phyloP scores from a whole-genome alignment of 2,797 vertebrate species.

The Pristis pectinata region DNA sequence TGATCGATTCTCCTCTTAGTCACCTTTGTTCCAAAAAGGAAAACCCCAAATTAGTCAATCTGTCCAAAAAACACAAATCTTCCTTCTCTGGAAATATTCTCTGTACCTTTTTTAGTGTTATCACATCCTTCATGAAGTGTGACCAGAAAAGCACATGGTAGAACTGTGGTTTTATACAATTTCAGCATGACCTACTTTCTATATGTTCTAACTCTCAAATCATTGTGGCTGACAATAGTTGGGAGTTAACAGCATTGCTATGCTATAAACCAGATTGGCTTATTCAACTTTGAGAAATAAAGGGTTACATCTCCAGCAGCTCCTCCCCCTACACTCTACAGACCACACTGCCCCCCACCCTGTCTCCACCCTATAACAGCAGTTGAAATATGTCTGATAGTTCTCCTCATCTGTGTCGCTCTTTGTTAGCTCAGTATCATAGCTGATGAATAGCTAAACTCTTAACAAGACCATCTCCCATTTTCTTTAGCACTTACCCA shows the following conservation, averaged over 20 bases:
- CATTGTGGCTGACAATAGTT: background rate
- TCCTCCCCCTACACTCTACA: background rate
- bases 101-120: too few species aligned
- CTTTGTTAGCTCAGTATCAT: background rate
- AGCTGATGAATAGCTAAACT: slow-evolving; percentile 57
- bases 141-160: too few species aligned
- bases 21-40: too few species aligned
- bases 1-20: too few species aligned
- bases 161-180: too few species aligned
- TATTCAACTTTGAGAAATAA: background rate
- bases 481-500: slow-evolving; percentile 64
- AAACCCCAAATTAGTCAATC: too few species aligned
- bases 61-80: too few species aligned
- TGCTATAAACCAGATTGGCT: background rate
- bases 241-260: background rate
- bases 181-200: too few species aligned
- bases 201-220: background rate
- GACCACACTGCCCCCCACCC: background rate
- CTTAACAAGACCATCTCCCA: slow-evolving; percentile 58
- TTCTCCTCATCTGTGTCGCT: background rate
- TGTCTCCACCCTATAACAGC: background rate
- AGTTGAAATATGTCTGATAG: background rate
- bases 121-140: too few species aligned
- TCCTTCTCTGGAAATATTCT: too few species aligned
- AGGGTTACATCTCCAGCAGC: background rate